Evolutionary conservation across 2,888 invertebrate genomes (phyloP).

Genomic region (Serrognathus titanus): DNA sequence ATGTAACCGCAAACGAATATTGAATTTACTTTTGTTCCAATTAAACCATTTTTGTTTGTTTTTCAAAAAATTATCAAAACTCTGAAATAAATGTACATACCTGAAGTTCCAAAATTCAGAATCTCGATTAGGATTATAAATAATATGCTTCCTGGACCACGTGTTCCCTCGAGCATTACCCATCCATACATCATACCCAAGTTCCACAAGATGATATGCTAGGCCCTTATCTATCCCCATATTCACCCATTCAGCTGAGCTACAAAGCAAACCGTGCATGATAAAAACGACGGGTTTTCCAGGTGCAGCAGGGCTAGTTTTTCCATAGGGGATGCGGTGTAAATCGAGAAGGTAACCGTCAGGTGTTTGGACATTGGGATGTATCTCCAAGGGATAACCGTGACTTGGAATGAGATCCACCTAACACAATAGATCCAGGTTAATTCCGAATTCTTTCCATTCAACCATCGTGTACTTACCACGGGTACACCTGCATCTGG

Average conservation of each 20-base stretch:
- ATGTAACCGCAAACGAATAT: no score
- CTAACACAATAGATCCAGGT: conserved; percentile 28
- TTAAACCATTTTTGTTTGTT: no score
- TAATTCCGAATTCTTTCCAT: background rate
- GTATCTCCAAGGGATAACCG: conserved; percentile 48
- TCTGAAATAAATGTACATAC: background rate
- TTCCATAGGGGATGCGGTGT: conserved; percentile 54
- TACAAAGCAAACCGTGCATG: conserved; percentile 55
- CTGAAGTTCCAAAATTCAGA: conserved; percentile 28
- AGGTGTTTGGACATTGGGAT: conserved; percentile 44
- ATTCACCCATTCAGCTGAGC: conserved; percentile 56
- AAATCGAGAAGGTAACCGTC: conserved; percentile 58
- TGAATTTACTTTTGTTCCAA: no score
- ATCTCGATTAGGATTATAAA: conserved; percentile 24
- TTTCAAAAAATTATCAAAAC: no score
- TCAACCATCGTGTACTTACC: conserved; percentile 9
- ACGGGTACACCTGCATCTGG: conserved; percentile 11
- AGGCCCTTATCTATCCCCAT: conserved; percentile 51
- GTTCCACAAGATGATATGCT: conserved; percentile 38
- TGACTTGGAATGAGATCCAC: conserved; percentile 45
- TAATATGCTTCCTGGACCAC: conserved; percentile 53
- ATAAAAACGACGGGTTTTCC: conserved; percentile 46
- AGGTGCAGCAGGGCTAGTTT: conserved; percentile 21
- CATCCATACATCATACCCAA: conserved; percentile 54
- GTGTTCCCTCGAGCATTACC: conserved; percentile 61